Percentiles rank a stretch among this genome's conserved stretches.
These are phyloP conservation scores for Furnarius figulus DNA, from an alignment of 2,113 vertebrate genomes.

Conservation along the genomic window DNA sequence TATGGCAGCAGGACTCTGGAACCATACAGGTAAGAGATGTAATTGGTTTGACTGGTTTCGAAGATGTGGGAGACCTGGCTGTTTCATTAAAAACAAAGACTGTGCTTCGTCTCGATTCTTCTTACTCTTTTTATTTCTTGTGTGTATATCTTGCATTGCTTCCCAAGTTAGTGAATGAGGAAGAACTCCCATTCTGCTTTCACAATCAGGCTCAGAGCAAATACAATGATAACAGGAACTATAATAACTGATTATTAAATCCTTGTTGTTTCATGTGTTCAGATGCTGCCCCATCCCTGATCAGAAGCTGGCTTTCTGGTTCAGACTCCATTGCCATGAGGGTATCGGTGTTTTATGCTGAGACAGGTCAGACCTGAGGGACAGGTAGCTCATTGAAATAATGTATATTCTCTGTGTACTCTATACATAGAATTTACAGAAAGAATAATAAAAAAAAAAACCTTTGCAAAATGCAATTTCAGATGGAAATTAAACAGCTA, in stretches of 20 bases:
- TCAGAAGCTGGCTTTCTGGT: background rate
- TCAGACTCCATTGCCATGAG: background rate
- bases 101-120: background rate
- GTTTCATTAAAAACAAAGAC: background rate
- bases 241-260: background rate
- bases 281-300: background rate
- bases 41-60: background rate
- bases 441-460: background rate
- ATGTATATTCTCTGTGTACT: background rate
- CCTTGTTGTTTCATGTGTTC: background rate
- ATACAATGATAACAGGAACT: background rate
- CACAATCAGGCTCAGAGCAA: background rate
- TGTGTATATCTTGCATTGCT: background rate
- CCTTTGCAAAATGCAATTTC: background rate
- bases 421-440: background rate
- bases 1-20: slow-evolving; percentile 83
- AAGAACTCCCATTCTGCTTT: background rate
- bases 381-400: background rate
- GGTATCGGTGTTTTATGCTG: background rate
- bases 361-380: background rate
- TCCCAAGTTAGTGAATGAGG: background rate
- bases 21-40: slow-evolving; percentile 81
- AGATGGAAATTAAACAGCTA: background rate
- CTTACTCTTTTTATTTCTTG: background rate
- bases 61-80: background rate